Conservation (phyloP, 2,888 invertebrate genomes). For the Meghimatium bilineatum region DNA sequence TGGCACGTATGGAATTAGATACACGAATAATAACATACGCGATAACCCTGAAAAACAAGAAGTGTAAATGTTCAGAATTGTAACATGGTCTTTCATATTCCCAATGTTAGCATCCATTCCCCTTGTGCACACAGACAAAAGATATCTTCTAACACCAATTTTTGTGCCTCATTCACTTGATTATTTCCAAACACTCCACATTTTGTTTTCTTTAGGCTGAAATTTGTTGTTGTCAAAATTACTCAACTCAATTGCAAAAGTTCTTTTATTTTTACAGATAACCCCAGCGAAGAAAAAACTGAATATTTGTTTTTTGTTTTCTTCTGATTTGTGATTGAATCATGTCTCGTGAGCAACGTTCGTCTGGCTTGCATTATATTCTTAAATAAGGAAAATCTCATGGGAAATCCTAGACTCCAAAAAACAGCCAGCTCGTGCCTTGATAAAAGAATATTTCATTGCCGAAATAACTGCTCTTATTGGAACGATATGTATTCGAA, state of each 20-base stretch:
- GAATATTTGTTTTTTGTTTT: neutral
- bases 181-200: neutral
- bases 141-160: too few species aligned
- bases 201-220: neutral
- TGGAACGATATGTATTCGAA: neutral
- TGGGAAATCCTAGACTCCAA: neutral
- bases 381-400: neutral
- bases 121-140: too few species aligned
- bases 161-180: neutral
- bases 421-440: neutral
- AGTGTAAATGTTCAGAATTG: too few species aligned
- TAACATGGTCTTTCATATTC: too few species aligned
- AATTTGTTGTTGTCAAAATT: neutral
- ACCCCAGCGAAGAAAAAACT: neutral
- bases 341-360: neutral
- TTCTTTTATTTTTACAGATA: neutral
- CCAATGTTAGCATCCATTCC: too few species aligned
- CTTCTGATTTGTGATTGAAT: neutral
- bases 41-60: too few species aligned
- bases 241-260: neutral
- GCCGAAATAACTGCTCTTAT: neutral
- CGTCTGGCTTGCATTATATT: neutral
- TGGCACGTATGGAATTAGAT: too few species aligned
- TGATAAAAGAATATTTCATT: neutral
- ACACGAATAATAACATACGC: too few species aligned